Conservation (phyloP, 2,888 invertebrate genomes). For the Incurvaria masculella region DNA sequence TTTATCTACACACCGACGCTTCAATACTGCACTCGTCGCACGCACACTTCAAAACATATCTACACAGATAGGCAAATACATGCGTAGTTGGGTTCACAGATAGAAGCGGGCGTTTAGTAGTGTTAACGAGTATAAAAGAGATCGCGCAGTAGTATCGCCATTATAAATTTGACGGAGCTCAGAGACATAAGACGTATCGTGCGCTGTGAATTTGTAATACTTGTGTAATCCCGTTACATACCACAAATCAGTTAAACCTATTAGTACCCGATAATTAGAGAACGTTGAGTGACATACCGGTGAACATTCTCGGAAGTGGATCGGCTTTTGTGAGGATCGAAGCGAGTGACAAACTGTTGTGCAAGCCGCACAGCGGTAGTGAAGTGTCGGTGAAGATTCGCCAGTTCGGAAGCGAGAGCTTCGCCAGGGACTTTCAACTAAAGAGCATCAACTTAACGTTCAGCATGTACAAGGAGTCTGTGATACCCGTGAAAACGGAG, state of each 20-base stretch:
- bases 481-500: conserved; percentile 45
- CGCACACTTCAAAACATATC: too few relatives aligned
- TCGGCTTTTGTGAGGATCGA: neutral
- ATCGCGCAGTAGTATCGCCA: neutral
- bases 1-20: neutral
- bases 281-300: neutral
- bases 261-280: too few relatives aligned
- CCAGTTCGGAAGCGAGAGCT: conserved; percentile 24
- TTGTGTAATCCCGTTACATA: neutral
- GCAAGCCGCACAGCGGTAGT: conserved; percentile 17
- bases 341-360: conserved; percentile 14
- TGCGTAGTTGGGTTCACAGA: neutral
- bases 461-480: conserved; percentile 46
- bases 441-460: conserved; percentile 33
- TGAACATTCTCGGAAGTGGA: neutral
- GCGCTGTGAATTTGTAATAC: neutral
- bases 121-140: neutral
- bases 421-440: conserved; percentile 26
- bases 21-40: neutral
- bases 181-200: neutral
- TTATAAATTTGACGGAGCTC: neutral
- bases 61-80: neutral
- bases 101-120: neutral
- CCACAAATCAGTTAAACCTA: neutral
- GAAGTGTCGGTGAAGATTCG: conserved; percentile 30